A percentile compares a stretch with the other conserved stretches of the same genome.
Conservation (phyloP, 2,113 vertebrate species). For the Chauna torquata region DNA sequence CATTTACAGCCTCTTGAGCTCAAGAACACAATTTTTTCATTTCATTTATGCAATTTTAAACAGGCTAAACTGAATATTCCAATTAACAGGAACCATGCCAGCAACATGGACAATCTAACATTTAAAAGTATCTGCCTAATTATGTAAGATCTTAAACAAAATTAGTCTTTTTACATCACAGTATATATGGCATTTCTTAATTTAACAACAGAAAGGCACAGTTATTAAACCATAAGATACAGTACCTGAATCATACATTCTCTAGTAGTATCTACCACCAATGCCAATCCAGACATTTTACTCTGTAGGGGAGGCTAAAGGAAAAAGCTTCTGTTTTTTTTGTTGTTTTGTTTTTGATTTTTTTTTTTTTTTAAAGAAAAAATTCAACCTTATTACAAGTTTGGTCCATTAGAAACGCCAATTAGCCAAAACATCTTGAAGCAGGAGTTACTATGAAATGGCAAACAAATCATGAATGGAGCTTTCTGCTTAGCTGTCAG, state of each 20-base stretch:
- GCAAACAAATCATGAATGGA: conserved; percentile 46
- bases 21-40: conserved; percentile 49
- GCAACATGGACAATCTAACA: neutral
- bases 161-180: conserved; percentile 74
- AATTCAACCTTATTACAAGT: conserved; percentile 45
- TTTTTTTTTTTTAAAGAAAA: neutral
- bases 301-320: conserved; percentile 44
- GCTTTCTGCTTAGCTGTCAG: conserved; percentile 57
- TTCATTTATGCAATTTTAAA: conserved; percentile 45
- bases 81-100: conserved; percentile 38
- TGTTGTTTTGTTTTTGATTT: neutral
- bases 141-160: conserved; percentile 54
- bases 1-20: conserved; percentile 54
- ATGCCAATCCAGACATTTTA: conserved; percentile 61
- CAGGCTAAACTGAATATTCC: conserved; percentile 14
- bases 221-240: conserved; percentile 77
- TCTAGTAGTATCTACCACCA: conserved; percentile 35
- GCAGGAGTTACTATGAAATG: conserved; percentile 58
- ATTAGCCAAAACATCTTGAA: conserved; percentile 38
- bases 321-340: neutral
- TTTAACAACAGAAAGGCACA: conserved; percentile 84
- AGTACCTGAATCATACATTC: conserved; percentile 74
- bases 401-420: conserved; percentile 74
- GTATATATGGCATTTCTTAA: conserved; percentile 79
- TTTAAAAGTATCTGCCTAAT: conserved; percentile 69